Evolutionary conservation across 2,113 vertebrate genomes (phyloP), one percentile per base, ranked within the genome.

Genomic region (Mellivora capensis): DNA sequence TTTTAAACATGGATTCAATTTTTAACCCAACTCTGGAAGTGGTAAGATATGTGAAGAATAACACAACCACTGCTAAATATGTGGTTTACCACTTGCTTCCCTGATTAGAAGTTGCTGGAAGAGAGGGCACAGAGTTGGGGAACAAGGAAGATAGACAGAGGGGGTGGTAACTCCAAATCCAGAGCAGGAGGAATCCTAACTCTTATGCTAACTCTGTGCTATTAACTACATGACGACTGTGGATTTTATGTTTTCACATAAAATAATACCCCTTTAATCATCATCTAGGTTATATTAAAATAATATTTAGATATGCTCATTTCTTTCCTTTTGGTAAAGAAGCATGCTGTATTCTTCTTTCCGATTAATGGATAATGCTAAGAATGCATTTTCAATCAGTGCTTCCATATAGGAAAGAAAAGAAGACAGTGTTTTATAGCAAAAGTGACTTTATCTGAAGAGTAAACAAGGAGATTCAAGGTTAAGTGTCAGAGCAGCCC

Each of bases 1-100:
- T 69, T 91, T 92, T 34, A 87, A 90, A 84, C 27, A 61, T 2
- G 14, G 42, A 74, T 57, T 97, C 37, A 20, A 44, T 79, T 93
- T 91, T 87, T 71, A 77, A 79, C 44, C 12, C 15, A 76, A 69
- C 29, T 82, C 52, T 42, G 64, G 82, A 93, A 88, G 91, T 82
- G 89, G 82, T 77, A 86, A 81, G 86, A 74, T n/a, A 85, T 8
- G n/a, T 57, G 12, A 83, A 42, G 21, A 44, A 20, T 37, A 39
- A 81, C 39, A 69, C 12, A 59, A 57, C 39, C 80, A 52, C 49
- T 23, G 67, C 31, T 87, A 69, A 87, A 3, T 52, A 25, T 4
- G n/a, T 29, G 71, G 83, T 39, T 95, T 57, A n/a, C 59, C 23
- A 10, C 74, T 74, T 9, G 0, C 29, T 29, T 90, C 76, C 37